A percentile compares a stretch with the other conserved stretches of the same genome.
Evolutionary conservation across 2,113 vertebrate species (phyloP).

Genomic region (Opisthocomus hoazin): DNA sequence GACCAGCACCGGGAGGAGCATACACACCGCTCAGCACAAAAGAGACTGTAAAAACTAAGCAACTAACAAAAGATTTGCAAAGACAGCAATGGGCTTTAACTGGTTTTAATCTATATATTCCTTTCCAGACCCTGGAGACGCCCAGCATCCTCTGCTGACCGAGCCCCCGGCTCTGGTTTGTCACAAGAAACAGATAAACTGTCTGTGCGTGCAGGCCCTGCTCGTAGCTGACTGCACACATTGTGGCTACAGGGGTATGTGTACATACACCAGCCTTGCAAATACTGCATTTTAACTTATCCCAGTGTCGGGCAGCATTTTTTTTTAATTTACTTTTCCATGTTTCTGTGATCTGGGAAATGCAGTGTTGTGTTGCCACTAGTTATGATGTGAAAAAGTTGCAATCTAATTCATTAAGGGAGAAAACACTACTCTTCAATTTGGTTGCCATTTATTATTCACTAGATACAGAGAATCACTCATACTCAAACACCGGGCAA

Average conservation of each 20-base stretch:
- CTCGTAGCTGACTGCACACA: neutral
- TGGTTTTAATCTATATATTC: neutral
- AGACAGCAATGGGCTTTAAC: neutral
- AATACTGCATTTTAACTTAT: neutral
- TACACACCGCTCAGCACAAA: neutral
- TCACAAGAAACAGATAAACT: neutral
- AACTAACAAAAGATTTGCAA: neutral
- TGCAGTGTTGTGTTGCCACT: neutral
- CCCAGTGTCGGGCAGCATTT: neutral
- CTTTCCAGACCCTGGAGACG: too few species aligned
- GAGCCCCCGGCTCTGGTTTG: neutral
- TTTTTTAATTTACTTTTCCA: neutral
- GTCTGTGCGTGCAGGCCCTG: accelerated
- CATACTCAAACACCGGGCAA: neutral
- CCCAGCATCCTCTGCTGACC: too few species aligned
- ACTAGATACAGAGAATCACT: neutral
- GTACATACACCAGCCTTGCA: neutral
- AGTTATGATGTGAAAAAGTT: neutral
- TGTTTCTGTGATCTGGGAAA: neutral
- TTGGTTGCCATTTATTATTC: neutral
- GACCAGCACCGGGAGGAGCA: accelerated
- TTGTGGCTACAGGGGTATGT: accelerated
- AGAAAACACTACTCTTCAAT: neutral
- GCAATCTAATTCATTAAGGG: neutral
- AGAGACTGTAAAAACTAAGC: neutral